Conservation (phyloP, 2,888 invertebrate genomes). For the Synergus umbraculus region DNA sequence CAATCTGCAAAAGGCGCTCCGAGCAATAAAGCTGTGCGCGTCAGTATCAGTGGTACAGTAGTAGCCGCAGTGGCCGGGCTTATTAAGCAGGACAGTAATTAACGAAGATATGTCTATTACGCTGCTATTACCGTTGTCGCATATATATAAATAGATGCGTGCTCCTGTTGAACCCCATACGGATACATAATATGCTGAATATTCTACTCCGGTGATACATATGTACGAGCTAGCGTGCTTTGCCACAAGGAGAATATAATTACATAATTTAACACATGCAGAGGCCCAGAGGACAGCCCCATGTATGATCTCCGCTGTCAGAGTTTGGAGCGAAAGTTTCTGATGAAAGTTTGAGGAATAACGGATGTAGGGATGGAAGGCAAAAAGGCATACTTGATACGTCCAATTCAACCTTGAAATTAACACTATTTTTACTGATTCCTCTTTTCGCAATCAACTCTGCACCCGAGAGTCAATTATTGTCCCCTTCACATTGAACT, state of each 20-base stretch:
- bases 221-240: conserved; percentile 42
- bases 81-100: conserved; percentile 71
- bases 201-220: conserved; percentile 32
- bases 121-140: conserved; percentile 61
- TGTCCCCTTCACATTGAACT: no score
- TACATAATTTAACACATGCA: conserved; percentile 66
- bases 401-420: neutral
- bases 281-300: conserved; percentile 19
- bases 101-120: conserved; percentile 69
- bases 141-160: conserved; percentile 63
- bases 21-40: conserved; percentile 5
- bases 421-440: neutral
- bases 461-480: neutral
- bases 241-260: conserved; percentile 65
- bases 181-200: conserved; percentile 38
- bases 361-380: neutral
- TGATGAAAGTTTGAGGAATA: no score
- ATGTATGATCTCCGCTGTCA: conserved; percentile 43
- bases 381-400: no score
- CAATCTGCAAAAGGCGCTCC: conserved; percentile 3
- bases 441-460: neutral
- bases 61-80: conserved; percentile 51
- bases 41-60: conserved; percentile 40
- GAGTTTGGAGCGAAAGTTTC: neutral
- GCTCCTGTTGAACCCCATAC: conserved; percentile 54